Conservation (phyloP, 2,888 invertebrate species). For the Apeira syringaria region DNA sequence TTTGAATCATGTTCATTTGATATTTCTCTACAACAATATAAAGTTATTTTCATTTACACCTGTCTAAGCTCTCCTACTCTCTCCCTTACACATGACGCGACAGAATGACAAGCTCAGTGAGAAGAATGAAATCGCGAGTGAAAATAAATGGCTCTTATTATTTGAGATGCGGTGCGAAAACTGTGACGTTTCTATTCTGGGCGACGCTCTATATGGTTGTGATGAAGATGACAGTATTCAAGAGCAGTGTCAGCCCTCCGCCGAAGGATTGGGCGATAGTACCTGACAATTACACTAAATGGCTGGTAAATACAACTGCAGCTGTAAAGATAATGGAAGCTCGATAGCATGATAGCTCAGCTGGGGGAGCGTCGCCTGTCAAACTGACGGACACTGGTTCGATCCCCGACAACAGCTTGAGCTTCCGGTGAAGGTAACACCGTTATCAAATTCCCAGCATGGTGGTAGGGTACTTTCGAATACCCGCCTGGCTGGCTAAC, state of each 20-base stretch:
- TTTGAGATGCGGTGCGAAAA: slow-evolving; percentile 74
- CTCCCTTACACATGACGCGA: slow-evolving; percentile 59
- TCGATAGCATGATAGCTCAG: too few relatives aligned
- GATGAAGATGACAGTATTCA: slow-evolving; percentile 78
- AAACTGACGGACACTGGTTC: too few relatives aligned
- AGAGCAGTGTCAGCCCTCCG: slow-evolving; percentile 56
- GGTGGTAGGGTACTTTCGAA: too few relatives aligned
- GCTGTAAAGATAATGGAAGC: too few relatives aligned
- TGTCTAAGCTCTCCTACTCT: slow-evolving; percentile 24
- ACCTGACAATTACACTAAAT: slow-evolving; percentile 77
- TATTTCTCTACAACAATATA: slow-evolving; percentile 26
- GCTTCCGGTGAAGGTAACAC: too few relatives aligned
- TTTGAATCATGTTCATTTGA: slow-evolving; percentile 44
- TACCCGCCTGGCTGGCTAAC: too few relatives aligned
- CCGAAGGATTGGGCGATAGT: slow-evolving; percentile 63
- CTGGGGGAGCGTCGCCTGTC: too few relatives aligned
- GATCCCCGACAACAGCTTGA: too few relatives aligned
- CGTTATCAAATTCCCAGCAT: too few relatives aligned
- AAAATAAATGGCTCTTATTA: slow-evolving; percentile 63
- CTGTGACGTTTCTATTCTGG: slow-evolving; percentile 74
- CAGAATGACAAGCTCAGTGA: slow-evolving; percentile 62
- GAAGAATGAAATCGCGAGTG: slow-evolving; percentile 58
- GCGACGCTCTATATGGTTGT: slow-evolving; percentile 71
- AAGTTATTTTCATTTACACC: slow-evolving; percentile 23
- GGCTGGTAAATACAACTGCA: slow-evolving; percentile 61